Percentiles rank a stretch among this genome's conserved stretches.
These are phyloP conservation scores for Syngnathus floridae DNA, from an alignment of 2,113 vertebrate genomes.

Conservation along the genomic window DNA sequence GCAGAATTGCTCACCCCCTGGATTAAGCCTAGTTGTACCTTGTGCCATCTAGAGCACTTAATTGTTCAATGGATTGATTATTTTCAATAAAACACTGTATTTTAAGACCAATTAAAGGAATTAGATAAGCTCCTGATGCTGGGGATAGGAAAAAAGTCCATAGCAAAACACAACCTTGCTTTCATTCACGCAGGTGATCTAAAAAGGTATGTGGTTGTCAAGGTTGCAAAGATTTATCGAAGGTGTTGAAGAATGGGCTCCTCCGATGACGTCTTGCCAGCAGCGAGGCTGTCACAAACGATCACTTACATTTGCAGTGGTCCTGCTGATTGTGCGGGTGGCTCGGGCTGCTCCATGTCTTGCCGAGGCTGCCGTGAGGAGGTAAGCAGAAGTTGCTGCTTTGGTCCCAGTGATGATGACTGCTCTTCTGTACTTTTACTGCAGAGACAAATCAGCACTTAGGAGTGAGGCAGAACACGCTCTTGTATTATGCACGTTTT, in stretches of 20 bases:
- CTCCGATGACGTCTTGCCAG: conserved; percentile 36
- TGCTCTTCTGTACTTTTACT: conserved; percentile 94
- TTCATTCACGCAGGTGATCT: not conserved
- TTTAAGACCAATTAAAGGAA: too few species aligned
- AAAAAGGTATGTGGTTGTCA: not conserved
- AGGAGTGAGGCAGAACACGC: conserved; percentile 3
- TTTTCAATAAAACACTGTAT: too few species aligned
- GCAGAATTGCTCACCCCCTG: too few species aligned
- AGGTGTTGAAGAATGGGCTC: conserved; percentile 34
- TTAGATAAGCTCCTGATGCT: too few species aligned
- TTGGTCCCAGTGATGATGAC: conserved; percentile 87
- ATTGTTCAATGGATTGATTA: too few species aligned
- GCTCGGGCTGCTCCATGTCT: conserved; percentile 77
- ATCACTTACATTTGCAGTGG: conserved; percentile 83
- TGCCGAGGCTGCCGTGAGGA: conserved; percentile 79
- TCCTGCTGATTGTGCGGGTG: conserved; percentile 78
- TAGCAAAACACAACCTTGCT: not conserved
- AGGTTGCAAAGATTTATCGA: conserved; percentile 25
- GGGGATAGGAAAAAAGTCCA: not conserved
- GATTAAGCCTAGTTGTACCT: too few species aligned
- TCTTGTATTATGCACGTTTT: not conserved
- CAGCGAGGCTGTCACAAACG: conserved; percentile 40
- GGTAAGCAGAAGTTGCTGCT: conserved; percentile 83
- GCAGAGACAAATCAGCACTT: conserved; percentile 36
- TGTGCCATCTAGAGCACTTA: too few species aligned